Base-by-base conservation (phyloP, 2,113 vertebrate genomes). In the Cepphus grylle region DNA sequence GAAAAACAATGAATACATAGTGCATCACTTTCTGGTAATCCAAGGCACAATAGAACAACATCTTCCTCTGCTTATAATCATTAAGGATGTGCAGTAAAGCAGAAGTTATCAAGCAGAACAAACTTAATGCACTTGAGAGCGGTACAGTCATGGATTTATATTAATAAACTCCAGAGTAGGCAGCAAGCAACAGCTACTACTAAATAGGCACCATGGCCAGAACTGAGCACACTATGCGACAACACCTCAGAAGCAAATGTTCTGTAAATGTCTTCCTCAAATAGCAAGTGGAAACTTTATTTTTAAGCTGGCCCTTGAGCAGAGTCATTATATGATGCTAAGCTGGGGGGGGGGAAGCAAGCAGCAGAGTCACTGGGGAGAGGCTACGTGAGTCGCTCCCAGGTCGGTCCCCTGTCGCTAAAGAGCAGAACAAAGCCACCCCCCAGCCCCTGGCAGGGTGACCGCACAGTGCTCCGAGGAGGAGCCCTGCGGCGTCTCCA, bases 101-200 rank as follows among this genome's bases (percentile, higher is more conserved):
- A 42, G 36, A 61, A 88, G 81, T 76, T 79, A 59, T 15, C 63
- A 45, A 71, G 52, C 65, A 91, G 84, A 89, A 81, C 38, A 63
- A 82, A 86, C 34, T 59, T 43, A 34, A 59, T 73, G 61, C 74
- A 45, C 74, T 69, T 43, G 71, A 42, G 50, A 88, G n/a, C 0
- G 0, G 50, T 47, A 71, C 17, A 62, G 50, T 55, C 72, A 71
- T 14, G 59, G 21, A 8, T 93, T 91, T 85, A 49, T 76, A 90
- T 76, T 59, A 89, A 94, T 83, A 94, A 96, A 53, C 42, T 59
- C 55, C 34, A 12, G 86, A 92, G 77, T 9, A 81, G 80, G 83
- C 59, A 94, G 79, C n/a, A 83, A 90, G 71, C 30, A 90, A 92
- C 63, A 88, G 88, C 56, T 63, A 40, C 34, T 15, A 21, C 58